Conservation (phyloP, 2,888 invertebrate species). For the Synergus gifuensis region DNA sequence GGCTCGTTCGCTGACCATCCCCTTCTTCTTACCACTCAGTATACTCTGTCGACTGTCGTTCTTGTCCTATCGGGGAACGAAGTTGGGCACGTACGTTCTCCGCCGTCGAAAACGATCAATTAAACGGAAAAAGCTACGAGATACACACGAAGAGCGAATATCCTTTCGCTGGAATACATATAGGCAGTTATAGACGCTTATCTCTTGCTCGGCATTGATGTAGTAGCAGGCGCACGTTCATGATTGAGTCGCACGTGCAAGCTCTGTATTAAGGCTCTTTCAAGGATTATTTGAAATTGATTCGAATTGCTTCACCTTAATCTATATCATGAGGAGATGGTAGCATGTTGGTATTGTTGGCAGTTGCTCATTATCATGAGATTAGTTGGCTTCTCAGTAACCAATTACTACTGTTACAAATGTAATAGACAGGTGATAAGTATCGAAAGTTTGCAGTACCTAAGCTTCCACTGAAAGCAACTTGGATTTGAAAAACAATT, state of each 20-base stretch:
- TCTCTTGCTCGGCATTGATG: constrained; percentile 52
- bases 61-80: constrained; percentile 44
- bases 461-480: no score
- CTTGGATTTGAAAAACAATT: no score
- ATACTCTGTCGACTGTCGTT: constrained; percentile 29
- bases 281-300: neutral
- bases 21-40: constrained; percentile 27
- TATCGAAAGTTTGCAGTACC: neutral
- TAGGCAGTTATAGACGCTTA: constrained; percentile 45
- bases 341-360: neutral
- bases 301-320: neutral
- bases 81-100: constrained; percentile 65
- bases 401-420: neutral
- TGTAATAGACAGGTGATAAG: neutral
- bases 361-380: neutral
- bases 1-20: constrained; percentile 74
- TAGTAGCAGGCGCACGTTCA: constrained; percentile 44
- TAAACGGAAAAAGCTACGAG: constrained; percentile 69
- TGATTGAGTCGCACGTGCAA: constrained; percentile 42
- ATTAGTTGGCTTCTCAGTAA: neutral
- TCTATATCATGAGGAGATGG: neutral
- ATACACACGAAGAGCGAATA: constrained; percentile 67
- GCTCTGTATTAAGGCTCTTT: neutral
- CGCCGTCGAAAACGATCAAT: constrained; percentile 69
- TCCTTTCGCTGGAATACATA: constrained; percentile 57